These are phyloP conservation scores for Litoditis marina DNA, from an alignment of 2,888 invertebrate genomes.

Conservation along the genomic window DNA sequence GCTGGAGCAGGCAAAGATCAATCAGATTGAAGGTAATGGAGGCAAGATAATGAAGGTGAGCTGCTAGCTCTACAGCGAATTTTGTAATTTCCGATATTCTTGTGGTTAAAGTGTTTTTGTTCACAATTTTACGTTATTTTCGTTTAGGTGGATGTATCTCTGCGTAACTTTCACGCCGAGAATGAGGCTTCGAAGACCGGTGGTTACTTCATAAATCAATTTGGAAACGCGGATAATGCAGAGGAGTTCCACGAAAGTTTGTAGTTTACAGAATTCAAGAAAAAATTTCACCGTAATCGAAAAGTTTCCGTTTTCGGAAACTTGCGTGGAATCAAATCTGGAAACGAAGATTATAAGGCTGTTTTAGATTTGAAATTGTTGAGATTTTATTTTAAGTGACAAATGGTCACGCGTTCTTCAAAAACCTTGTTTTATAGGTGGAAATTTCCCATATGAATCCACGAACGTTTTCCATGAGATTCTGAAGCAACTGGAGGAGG, in stretches of 20 bases:
- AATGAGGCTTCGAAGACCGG: constrained; percentile 34
- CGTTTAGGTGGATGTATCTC: constrained; percentile 13
- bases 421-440: no score
- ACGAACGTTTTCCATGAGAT: constrained; percentile 56
- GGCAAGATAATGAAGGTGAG: constrained; percentile 43
- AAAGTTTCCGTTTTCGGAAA: no score
- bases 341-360: no score
- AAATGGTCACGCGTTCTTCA: no score
- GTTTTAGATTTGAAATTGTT: no score
- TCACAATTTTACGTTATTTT: neutral
- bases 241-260: constrained; percentile 53
- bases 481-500: constrained; percentile 32
- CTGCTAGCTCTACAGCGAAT: no score
- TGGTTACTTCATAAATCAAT: constrained; percentile 54
- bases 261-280: neutral
- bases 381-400: no score
- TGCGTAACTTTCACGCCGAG: constrained; percentile 24
- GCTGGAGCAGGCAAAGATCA: constrained; percentile 46
- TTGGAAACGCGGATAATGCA: constrained; percentile 52
- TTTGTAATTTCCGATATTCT: no score
- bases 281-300: no score
- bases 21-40: constrained; percentile 43
- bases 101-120: neutral
- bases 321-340: no score
- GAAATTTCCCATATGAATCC: constrained; percentile 37